phyloP scores from a whole-genome alignment of 1,140 invertebrate species.

The Episyrphus balteatus region DNA sequence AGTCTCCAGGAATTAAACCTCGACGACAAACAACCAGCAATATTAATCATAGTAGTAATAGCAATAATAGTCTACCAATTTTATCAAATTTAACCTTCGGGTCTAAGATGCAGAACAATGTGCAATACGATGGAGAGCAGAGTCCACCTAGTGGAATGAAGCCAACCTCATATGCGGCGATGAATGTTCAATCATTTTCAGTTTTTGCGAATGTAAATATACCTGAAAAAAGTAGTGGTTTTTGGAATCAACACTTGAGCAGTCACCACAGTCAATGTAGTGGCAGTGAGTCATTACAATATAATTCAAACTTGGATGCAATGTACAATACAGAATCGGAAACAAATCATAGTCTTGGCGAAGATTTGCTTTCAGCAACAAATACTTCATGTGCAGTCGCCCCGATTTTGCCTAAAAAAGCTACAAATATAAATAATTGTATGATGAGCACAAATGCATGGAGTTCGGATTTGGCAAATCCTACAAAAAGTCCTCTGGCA shows the following conservation, averaged over 20 bases:
- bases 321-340: no score
- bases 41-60: slow-evolving; percentile 18
- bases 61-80: slow-evolving; percentile 1
- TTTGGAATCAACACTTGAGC: slow-evolving; percentile 8
- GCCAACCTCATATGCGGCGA: slow-evolving; percentile 3
- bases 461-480: no score
- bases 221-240: slow-evolving; percentile 23
- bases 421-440: no score
- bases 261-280: neutral
- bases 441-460: no score
- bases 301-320: neutral
- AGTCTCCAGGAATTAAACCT: slow-evolving; percentile 84
- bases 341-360: no score
- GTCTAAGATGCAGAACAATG: neutral
- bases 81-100: slow-evolving; percentile 1
- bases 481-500: no score
- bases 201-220: slow-evolving; percentile 31
- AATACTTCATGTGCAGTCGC: no score
- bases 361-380: no score
- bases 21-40: slow-evolving; percentile 34
- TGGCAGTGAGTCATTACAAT: neutral
- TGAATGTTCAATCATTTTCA: slow-evolving; percentile 25
- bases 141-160: slow-evolving; percentile 15
- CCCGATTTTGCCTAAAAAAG: no score
- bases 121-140: slow-evolving; percentile 15